phyloP scores from a whole-genome alignment of 2,888 invertebrate species.

The Diaphora mendica region DNA sequence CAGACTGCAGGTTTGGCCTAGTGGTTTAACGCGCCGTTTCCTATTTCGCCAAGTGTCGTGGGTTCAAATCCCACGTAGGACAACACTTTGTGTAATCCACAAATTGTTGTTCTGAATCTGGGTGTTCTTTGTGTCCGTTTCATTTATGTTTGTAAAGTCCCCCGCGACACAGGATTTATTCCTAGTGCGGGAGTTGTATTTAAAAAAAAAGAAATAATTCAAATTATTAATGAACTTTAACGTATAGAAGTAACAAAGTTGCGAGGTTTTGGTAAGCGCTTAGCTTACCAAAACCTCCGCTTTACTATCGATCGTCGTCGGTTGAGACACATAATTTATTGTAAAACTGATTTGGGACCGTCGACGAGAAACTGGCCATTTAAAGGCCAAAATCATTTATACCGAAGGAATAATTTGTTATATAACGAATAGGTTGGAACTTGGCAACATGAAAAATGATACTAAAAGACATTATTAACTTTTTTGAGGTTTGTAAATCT shows the following conservation, averaged over 20 bases:
- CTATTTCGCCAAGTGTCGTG: no score
- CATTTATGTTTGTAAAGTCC: no score
- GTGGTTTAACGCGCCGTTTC: no score
- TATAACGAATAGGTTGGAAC: background rate
- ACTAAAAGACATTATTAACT: background rate
- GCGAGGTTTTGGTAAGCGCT: no score
- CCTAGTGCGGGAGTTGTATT: no score
- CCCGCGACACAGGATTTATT: no score
- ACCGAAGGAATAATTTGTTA: background rate
- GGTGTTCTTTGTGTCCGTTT: no score
- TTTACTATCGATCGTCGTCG: background rate
- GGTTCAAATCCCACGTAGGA: no score
- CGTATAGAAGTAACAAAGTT: background rate
- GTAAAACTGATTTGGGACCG: background rate
- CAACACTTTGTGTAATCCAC: no score
- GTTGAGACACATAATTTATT: slow-evolving; percentile 2
- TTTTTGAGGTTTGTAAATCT: background rate
- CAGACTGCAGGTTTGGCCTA: no score
- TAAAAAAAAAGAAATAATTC: no score
- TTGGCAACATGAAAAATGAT: background rate
- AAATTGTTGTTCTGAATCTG: no score
- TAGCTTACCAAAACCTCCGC: background rate
- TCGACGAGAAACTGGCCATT: background rate
- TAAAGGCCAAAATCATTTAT: background rate
- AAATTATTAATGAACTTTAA: background rate